Evolutionary conservation across 2,797 vertebrate species (phyloP), one percentile per base, ranked within the genome.

Genomic region (Valencia hispanica): DNA sequence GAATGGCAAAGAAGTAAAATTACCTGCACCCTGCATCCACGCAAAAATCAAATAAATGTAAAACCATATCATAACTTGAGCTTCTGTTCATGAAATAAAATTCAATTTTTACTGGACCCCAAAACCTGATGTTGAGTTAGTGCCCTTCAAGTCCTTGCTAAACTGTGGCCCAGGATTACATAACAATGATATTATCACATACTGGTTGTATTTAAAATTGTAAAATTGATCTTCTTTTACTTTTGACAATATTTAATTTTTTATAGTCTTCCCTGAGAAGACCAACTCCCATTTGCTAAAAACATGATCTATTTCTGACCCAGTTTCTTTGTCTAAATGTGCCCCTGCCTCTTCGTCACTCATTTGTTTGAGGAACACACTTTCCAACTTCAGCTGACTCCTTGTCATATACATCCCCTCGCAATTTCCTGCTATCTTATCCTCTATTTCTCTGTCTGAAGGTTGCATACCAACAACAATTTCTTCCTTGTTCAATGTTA

Each of bases 281-380:
- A 87, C 73, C 48, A 94, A 70, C 6, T 77, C 4, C 92, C 92
- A 94, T 81, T 85, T 88, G 22, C 36, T 78, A 2, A 84, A 50
- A 74, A 88, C 10, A 32, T 83, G 51, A 0, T 84, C 79, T 2
- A 0, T 22, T 14, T 84, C 81, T 36, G 30, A 81, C 1, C 17
- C 47, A 34, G 32, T 9, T 20, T 57, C 72, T 4, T 30, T 36
- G 0, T 5, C 50, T 22, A 8, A 3, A 41, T 65, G 61, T 3
- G 27, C 5, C 36, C 70, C 79, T 2, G 30, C 59, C 9, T 43
- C 79, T 47, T 91, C 88, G 55, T 87, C 79, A 0, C 88, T 93
- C 0, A 7, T 17, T 75, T 89, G 91, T 57, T 84, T 86, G 65
- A 94, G 77, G 27, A 76, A 76, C 51, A 93, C 87, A 22, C 75